Percentiles rank a stretch among this genome's conserved stretches.
Conservation (phyloP, 2,888 invertebrate genomes). For the Cheilosia variabilis region DNA sequence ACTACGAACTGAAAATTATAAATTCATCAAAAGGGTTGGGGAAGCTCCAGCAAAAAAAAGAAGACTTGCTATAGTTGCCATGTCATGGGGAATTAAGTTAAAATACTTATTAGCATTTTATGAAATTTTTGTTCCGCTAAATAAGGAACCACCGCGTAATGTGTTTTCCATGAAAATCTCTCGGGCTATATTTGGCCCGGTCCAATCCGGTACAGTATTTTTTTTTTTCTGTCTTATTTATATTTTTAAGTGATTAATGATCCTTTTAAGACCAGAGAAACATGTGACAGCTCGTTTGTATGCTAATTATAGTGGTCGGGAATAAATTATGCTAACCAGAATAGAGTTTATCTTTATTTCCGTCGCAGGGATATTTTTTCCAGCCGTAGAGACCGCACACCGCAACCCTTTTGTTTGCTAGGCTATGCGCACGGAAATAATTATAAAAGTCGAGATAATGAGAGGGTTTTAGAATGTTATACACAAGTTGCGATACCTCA, state of each 20-base stretch:
- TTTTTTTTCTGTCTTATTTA: conserved; percentile 20
- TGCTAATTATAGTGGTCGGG: conserved; percentile 53
- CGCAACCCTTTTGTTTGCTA: conserved; percentile 20
- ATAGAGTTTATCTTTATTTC: conserved; percentile 38
- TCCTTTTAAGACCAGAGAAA: conserved; percentile 43
- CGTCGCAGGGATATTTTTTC: neutral
- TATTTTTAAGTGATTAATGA: conserved; percentile 53
- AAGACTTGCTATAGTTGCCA: conserved; percentile 28
- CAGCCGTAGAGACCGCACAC: neutral
- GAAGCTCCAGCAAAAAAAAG: neutral
- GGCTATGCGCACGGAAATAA: neutral
- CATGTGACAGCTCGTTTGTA: conserved; percentile 60
- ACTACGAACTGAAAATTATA: conserved; percentile 50
- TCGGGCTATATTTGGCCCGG: neutral
- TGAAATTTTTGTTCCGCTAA: conserved; percentile 58
- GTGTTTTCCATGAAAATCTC: conserved; percentile 38
- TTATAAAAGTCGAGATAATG: too few species aligned
- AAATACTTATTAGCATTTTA: conserved; percentile 70
- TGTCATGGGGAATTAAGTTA: conserved; percentile 69
- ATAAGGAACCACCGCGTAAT: conserved; percentile 44
- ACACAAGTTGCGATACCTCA: too few species aligned
- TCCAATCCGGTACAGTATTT: neutral
- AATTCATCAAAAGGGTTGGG: conserved; percentile 38
- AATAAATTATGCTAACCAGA: conserved; percentile 53
- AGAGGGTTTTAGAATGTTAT: too few species aligned